Conservation (phyloP, 2,113 vertebrate genomes). For the Atrichornis clamosus region DNA sequence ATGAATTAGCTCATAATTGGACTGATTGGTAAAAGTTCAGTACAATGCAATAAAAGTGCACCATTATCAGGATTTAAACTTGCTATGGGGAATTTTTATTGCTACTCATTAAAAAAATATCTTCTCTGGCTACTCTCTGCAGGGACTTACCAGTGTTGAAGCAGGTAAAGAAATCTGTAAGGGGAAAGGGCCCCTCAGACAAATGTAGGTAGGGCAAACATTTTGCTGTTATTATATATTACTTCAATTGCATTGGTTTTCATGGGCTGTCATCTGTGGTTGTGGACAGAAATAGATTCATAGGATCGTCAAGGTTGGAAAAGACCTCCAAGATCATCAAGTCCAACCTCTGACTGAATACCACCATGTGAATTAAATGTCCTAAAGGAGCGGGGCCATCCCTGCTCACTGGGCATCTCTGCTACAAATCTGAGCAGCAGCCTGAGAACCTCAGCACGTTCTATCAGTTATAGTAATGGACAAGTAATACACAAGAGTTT, state of each 20-base stretch:
- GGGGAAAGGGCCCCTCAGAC: not conserved
- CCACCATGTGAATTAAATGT: accelerated
- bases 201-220: not conserved
- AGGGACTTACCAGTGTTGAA: not conserved
- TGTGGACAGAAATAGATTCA: not conserved
- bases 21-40: conserved; percentile 52
- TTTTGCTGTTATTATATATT: not conserved
- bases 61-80: conserved; percentile 33
- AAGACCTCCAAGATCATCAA: not conserved
- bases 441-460: not conserved
- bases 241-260: not conserved
- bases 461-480: not conserved
- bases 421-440: not conserved
- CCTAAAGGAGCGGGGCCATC: not conserved
- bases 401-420: not conserved
- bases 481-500: not conserved
- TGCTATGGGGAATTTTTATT: conserved; percentile 20
- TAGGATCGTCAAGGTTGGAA: not conserved
- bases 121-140: not conserved
- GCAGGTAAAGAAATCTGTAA: not conserved
- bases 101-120: not conserved
- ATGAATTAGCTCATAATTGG: conserved; percentile 57
- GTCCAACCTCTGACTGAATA: not conserved
- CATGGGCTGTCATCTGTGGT: not conserved
- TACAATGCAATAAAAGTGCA: conserved; percentile 32